Percentiles rank a stretch among this genome's conserved stretches.
Conservation (phyloP, 2,888 invertebrate genomes). For the Drosophila sordidapex region DNA sequence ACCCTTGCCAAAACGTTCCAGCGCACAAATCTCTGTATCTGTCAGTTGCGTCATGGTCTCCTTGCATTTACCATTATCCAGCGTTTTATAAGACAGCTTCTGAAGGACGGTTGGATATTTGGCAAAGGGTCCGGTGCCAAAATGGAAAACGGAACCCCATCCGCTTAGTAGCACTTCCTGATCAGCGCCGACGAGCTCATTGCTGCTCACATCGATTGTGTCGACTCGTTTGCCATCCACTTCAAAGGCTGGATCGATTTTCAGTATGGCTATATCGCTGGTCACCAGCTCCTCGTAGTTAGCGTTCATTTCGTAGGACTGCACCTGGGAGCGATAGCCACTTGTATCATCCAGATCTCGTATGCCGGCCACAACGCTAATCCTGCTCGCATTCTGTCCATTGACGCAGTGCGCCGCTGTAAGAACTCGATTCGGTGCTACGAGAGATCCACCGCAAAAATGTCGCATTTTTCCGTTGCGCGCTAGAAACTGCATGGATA, state of each 20-base stretch:
- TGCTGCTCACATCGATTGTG: slow-evolving; percentile 83
- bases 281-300: slow-evolving; percentile 81
- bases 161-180: slow-evolving; percentile 80
- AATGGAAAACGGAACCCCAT: slow-evolving; percentile 83
- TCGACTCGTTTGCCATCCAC: slow-evolving; percentile 81
- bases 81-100: slow-evolving; percentile 77
- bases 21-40: slow-evolving; percentile 84
- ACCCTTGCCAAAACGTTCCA: slow-evolving; percentile 82
- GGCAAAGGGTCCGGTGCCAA: slow-evolving; percentile 81
- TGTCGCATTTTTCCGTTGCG: slow-evolving; percentile 76
- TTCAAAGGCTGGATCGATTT: slow-evolving; percentile 77
- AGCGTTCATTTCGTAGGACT: slow-evolving; percentile 80
- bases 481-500: slow-evolving; percentile 79
- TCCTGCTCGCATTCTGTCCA: slow-evolving; percentile 75
- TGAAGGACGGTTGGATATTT: slow-evolving; percentile 81
- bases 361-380: slow-evolving; percentile 79
- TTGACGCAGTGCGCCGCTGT: slow-evolving; percentile 84
- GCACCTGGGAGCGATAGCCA: slow-evolving; percentile 74
- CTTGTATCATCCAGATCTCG: slow-evolving; percentile 72
- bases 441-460: slow-evolving; percentile 84
- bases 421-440: slow-evolving; percentile 80
- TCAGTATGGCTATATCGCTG: slow-evolving; percentile 83
- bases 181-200: slow-evolving; percentile 73
- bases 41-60: slow-evolving; percentile 78
- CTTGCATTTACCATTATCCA: slow-evolving; percentile 80